phyloP scores from a whole-genome alignment of 2,113 vertebrate genomes.

The Falco punctatus region DNA sequence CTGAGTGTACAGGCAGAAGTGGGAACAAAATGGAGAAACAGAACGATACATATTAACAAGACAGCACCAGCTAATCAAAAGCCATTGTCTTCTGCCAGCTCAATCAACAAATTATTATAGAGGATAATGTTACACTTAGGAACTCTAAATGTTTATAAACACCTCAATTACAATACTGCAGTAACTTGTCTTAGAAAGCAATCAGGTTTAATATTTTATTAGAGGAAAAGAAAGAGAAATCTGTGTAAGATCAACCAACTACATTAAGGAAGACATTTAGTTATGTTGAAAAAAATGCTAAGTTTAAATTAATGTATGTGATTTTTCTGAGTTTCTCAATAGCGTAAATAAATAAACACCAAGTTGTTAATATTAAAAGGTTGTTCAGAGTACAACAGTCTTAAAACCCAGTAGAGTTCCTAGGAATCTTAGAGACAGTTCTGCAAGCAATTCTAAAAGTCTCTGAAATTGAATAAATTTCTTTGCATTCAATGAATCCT shows the following conservation, averaged over 20 bases:
- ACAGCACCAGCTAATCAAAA: slow-evolving; percentile 56
- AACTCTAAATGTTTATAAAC: slow-evolving; percentile 69
- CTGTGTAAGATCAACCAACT: slow-evolving; percentile 11
- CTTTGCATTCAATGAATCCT: neutral
- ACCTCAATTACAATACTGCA: slow-evolving; percentile 24
- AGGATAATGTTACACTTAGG: slow-evolving; percentile 60
- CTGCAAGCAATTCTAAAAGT: neutral
- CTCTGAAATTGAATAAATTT: neutral
- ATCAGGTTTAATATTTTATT: slow-evolving; percentile 61
- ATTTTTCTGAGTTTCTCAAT: neutral
- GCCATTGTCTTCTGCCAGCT: slow-evolving; percentile 50
- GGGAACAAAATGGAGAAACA: slow-evolving; percentile 27
- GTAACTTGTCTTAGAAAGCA: slow-evolving; percentile 34
- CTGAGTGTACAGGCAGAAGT: neutral
- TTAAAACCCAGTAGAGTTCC: neutral
- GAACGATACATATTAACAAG: slow-evolving; percentile 61
- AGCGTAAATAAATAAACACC: neutral
- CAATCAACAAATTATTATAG: slow-evolving; percentile 65
- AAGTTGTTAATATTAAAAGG: neutral
- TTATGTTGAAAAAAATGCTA: neutral
- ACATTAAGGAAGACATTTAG: neutral
- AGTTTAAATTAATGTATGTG: neutral
- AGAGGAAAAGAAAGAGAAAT: slow-evolving; percentile 12
- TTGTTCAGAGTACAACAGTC: neutral
- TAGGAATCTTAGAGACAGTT: neutral